Percentiles rank a stretch among this genome's conserved stretches.
These are phyloP conservation scores for Andrena bucephala DNA, from an alignment of 2,888 invertebrate species.

Conservation along the genomic window DNA sequence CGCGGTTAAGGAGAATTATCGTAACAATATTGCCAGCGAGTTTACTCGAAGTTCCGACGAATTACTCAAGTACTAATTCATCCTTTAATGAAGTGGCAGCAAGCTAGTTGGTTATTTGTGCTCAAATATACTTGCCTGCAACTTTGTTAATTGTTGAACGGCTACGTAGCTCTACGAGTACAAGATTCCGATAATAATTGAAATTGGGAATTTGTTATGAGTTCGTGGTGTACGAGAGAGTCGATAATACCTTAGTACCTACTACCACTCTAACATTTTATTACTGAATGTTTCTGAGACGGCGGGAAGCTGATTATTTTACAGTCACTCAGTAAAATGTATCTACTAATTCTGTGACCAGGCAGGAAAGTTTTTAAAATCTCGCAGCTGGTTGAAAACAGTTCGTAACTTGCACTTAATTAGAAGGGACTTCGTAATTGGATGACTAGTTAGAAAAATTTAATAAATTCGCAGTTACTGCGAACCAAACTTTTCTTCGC, in stretches of 20 bases:
- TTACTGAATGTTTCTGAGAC: background rate
- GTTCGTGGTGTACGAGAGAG: no score
- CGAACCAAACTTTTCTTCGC: background rate
- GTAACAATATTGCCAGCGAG: background rate
- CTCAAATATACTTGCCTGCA: background rate
- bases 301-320: background rate
- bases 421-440: background rate
- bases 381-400: background rate
- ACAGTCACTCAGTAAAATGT: no score
- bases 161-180: background rate
- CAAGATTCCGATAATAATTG: background rate
- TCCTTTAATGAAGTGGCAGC: background rate
- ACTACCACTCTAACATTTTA: no score
- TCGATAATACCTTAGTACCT: no score
- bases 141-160: background rate
- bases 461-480: background rate
- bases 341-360: background rate
- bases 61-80: background rate
- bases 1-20: background rate
- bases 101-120: background rate
- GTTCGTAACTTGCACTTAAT: conserved; percentile 7
- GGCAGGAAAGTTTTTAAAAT: background rate
- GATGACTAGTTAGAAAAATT: background rate
- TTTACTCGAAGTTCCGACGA: background rate
- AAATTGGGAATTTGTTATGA: no score